phyloP scores from a whole-genome alignment of 2,888 invertebrate species.

The Eustalomyia histrio region DNA sequence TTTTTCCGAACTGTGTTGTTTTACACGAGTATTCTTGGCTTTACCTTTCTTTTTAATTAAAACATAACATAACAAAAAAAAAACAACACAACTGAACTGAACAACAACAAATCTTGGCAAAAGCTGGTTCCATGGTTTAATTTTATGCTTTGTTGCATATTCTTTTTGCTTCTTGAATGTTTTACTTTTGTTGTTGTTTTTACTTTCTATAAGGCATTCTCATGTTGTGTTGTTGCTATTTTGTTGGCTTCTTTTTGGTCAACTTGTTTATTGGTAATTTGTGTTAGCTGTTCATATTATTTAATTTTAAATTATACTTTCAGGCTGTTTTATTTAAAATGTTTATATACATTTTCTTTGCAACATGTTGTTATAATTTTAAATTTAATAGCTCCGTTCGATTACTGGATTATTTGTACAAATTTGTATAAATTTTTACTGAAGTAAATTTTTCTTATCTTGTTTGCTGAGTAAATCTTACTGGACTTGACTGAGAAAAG shows the following conservation, averaged over 20 bases:
- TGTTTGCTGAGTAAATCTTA: too few species aligned
- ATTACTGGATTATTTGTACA: too few species aligned
- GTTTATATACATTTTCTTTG: background rate
- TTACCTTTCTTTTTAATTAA: constrained; percentile 51
- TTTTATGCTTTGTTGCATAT: constrained; percentile 40
- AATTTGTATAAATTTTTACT: too few species aligned
- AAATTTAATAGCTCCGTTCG: too few species aligned
- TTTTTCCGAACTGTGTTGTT: background rate
- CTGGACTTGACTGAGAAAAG: too few species aligned
- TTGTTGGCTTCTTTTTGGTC: constrained; percentile 2
- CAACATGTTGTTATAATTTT: background rate
- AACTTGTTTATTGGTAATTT: background rate
- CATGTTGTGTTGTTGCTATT: background rate
- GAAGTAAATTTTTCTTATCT: too few species aligned
- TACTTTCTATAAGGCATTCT: constrained; percentile 21
- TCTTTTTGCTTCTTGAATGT: constrained; percentile 15
- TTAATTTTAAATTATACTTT: constrained; percentile 12
- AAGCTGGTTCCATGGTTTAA: constrained; percentile 34
- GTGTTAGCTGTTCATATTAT: background rate
- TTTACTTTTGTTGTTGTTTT: constrained; percentile 12
- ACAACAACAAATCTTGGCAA: background rate
- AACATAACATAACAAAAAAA: too few species aligned
- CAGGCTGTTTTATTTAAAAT: constrained; percentile 8
- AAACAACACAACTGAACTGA: constrained; percentile 13
- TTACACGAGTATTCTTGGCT: constrained; percentile 6